phyloP scores from a whole-genome alignment of 2,113 vertebrate species.

The Albula goreensis region DNA sequence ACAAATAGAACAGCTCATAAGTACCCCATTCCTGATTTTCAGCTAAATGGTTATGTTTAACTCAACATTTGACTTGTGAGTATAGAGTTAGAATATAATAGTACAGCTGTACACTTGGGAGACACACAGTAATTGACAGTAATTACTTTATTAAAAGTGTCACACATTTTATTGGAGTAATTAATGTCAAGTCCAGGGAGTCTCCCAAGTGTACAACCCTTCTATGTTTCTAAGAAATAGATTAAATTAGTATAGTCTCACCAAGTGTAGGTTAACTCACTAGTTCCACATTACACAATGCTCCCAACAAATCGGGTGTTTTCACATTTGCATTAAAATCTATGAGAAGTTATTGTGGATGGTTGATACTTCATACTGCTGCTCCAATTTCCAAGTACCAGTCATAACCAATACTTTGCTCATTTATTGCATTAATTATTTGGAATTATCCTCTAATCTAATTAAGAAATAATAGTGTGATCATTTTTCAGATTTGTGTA shows the following conservation, averaged over 20 bases:
- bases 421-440: not conserved
- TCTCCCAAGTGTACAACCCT: too few species aligned
- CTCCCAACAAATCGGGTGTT: too few species aligned
- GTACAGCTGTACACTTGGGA: not conserved
- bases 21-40: not conserved
- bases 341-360: too few species aligned
- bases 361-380: too few species aligned
- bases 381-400: not conserved
- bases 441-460: not conserved
- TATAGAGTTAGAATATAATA: not conserved
- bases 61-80: not conserved
- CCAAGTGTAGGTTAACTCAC: too few species aligned
- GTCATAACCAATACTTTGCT: not conserved
- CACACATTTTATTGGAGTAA: not conserved
- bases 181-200: too few species aligned
- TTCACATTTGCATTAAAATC: too few species aligned
- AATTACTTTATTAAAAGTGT: not conserved
- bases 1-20: not conserved
- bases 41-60: not conserved
- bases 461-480: not conserved
- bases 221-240: too few species aligned
- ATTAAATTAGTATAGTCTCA: too few species aligned
- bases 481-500: not conserved
- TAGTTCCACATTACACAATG: too few species aligned
- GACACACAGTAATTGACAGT: not conserved